Base-by-base conservation (phyloP, 2,888 invertebrate genomes). In the Zaprionus bogoriensis region DNA sequence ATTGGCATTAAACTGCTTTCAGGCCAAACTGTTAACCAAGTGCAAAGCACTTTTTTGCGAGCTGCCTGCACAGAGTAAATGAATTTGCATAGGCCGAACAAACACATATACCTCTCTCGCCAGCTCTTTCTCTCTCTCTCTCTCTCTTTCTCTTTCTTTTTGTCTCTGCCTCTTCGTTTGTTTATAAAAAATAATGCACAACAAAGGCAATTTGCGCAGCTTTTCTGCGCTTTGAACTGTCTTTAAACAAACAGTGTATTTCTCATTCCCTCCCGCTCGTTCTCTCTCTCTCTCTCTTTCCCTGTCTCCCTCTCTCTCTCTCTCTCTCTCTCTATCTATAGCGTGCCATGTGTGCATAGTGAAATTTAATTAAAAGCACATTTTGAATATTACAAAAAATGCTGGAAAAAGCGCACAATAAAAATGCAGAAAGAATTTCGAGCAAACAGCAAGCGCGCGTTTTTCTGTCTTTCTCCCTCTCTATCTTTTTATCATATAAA, bases 341-440 rank as follows among this genome's bases (percentile, higher is more conserved):
- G n/a, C n/a, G n/a, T n/a, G 14, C 38, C 39, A 47, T 48, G 5
- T 54, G 27, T 50, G 9, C 12, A 48, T 30, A 19, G 39, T 28
- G 12, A 78, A 64, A 73, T 78, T 74, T 74, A 74, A 74, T 78
- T 74, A 74, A 74, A 74, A 65, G 61, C 48, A 50, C 60, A 69
- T 74, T 69, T 74, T 44, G 30, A 41, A 44, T 55, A 63, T 22
- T 14, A 38, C 47, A 39, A 58, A 38, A 57, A 28, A 45, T 48
- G 39, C 50, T 46, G 38, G 42, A 42, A 59, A 50, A 23, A 53
- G 44, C n/a, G 44, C 54, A 74, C 55, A 14, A 1, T 32, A 69
- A 69, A 74, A 74, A 63, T 70, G 54, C 52, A 65, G 65, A 47
- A 12, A 36, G 75, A 70, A 75, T 70, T 57, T 38, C 44, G 47